Conservation (phyloP, 2,113 vertebrate genomes). For the Amblyornis subalaris region DNA sequence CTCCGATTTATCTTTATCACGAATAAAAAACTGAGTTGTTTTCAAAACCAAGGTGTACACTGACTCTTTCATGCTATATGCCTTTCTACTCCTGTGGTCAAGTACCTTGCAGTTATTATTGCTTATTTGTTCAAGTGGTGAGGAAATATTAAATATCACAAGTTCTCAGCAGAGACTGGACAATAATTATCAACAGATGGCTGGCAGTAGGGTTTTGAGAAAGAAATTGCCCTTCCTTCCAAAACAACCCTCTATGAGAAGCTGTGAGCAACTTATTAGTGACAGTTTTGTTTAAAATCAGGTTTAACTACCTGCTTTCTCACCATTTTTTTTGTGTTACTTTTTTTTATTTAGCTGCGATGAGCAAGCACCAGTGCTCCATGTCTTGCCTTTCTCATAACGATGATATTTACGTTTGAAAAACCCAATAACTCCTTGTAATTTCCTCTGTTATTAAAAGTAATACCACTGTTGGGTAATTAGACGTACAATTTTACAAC, state of each 20-base stretch:
- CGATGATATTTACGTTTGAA: not conserved
- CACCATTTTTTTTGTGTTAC: slow-evolving; percentile 49
- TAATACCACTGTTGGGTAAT: not conserved
- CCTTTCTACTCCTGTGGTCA: slow-evolving; percentile 90
- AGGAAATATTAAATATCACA: slow-evolving; percentile 99
- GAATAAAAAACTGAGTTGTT: slow-evolving; percentile 57
- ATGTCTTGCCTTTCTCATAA: not conserved
- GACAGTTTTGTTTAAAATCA: slow-evolving; percentile 57
- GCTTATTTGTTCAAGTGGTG: slow-evolving; percentile 95
- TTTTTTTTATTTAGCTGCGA: not conserved
- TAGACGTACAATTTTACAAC: not conserved
- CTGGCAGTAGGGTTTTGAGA: slow-evolving; percentile 69
- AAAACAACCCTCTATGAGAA: not conserved
- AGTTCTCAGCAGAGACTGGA: slow-evolving; percentile 86
- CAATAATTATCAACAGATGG: slow-evolving; percentile 96
- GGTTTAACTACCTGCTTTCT: slow-evolving; percentile 49
- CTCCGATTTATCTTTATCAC: slow-evolving; percentile 24
- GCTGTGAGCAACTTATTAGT: slow-evolving; percentile 34
- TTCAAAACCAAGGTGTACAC: slow-evolving; percentile 72
- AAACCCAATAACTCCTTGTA: not conserved
- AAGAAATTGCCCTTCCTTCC: slow-evolving; percentile 26
- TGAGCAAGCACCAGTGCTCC: not conserved
- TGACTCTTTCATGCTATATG: slow-evolving; percentile 79
- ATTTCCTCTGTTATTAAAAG: not conserved
- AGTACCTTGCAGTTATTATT: slow-evolving; percentile 89